phyloP scores from a whole-genome alignment of 92 coral and sea anemone species.

The Phenganax stokvisi region DNA sequence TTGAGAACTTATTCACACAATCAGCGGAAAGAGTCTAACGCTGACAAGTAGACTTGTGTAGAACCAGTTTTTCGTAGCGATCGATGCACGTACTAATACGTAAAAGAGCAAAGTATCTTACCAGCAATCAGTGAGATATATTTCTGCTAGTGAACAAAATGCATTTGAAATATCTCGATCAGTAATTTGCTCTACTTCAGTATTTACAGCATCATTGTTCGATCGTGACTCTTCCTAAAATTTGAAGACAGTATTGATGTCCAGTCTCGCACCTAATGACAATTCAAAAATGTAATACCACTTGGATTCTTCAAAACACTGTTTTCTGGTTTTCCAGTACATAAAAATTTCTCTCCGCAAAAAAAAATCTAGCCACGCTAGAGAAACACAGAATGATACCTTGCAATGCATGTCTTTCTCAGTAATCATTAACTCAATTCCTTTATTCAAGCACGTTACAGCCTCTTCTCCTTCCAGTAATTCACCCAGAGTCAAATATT shows the following conservation, averaged over 20 bases:
- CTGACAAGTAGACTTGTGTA: neutral
- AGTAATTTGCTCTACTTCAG: conserved; percentile 34
- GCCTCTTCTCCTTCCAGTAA: conserved; percentile 77
- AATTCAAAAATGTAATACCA: neutral
- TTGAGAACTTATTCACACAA: too few species aligned
- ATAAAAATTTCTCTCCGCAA: neutral
- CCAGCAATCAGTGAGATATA: conserved; percentile 94
- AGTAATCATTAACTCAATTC: conserved; percentile 74
- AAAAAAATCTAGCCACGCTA: neutral
- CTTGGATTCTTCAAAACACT: neutral
- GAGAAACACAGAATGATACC: neutral
- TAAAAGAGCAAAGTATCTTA: conserved; percentile 10
- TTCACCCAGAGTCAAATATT: conserved; percentile 92
- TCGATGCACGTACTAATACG: neutral
- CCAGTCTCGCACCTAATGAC: neutral
- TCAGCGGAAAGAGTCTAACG: too few species aligned
- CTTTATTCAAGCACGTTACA: conserved; percentile 68
- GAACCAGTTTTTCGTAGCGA: neutral
- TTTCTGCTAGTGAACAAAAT: conserved; percentile 93
- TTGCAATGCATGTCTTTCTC: conserved; percentile 37
- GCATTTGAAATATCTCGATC: conserved; percentile 77
- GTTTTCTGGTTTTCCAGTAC: neutral
- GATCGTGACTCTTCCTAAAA: conserved; percentile 3
- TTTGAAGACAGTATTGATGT: neutral
- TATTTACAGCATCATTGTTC: conserved; percentile 28